phyloP scores from a whole-genome alignment of 2,113 vertebrate genomes.

The Hemichromis elongatus region DNA sequence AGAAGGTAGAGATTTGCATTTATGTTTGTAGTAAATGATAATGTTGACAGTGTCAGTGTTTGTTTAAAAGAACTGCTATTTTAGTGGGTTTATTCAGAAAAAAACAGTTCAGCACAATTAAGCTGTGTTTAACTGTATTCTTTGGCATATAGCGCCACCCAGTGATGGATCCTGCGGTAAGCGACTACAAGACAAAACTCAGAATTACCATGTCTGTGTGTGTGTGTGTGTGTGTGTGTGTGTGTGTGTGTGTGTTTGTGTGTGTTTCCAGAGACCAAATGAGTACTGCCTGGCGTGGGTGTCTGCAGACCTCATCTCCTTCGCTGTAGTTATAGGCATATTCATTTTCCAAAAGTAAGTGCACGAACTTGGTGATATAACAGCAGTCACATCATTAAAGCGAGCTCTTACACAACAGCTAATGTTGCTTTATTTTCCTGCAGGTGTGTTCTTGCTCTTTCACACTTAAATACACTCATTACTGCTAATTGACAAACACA shows the following conservation, averaged over 20 bases:
- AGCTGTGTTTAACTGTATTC: not conserved
- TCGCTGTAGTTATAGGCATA: conserved; percentile 86
- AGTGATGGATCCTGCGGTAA: conserved; percentile 12
- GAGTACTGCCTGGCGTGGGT: conserved; percentile 92
- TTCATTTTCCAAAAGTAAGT: conserved; percentile 99
- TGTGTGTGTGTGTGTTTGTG: not conserved
- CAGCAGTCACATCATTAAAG: not conserved
- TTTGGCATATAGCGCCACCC: conserved; percentile 28
- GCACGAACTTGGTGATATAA: not conserved
- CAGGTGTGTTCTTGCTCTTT: not conserved
- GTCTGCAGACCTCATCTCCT: conserved; percentile 86
- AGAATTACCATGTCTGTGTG: not conserved
- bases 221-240: not conserved
- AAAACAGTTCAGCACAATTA: not conserved
- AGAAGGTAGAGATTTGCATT: not conserved
- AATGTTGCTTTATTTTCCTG: conserved; percentile 35
- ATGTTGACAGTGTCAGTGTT: not conserved
- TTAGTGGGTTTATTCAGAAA: not conserved
- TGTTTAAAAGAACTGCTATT: not conserved
- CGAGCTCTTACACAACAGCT: not conserved
- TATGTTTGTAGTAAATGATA: not conserved
- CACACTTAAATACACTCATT: not conserved
- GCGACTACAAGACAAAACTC: not conserved
- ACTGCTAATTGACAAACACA: not conserved
- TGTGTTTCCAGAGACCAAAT: conserved; percentile 79